These are phyloP conservation scores for Cataglyphis albicans DNA, from an alignment of 2,888 invertebrate genomes.

Conservation along the genomic window DNA sequence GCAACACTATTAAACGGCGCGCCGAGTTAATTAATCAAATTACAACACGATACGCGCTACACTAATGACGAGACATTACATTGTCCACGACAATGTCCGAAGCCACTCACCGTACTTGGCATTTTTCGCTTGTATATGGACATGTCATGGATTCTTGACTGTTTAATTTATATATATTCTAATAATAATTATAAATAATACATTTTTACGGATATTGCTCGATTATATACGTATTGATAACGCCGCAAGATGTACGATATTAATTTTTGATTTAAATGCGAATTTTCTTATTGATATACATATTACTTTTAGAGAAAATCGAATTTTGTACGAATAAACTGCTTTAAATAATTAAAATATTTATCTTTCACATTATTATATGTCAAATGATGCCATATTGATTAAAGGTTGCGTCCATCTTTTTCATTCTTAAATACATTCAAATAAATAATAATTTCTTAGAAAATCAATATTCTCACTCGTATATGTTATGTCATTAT, in stretches of 20 bases:
- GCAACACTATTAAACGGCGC: background rate
- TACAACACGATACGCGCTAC: constrained; percentile 30
- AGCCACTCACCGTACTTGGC: background rate
- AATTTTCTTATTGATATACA: background rate
- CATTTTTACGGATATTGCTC: background rate
- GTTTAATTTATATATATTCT: background rate
- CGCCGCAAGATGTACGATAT: background rate
- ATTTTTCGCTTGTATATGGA: too few relatives aligned
- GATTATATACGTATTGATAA: background rate
- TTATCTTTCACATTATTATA: background rate
- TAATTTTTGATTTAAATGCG: background rate
- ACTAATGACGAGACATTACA: constrained; percentile 47
- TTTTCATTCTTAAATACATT: background rate
- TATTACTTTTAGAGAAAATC: background rate
- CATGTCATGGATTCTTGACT: background rate
- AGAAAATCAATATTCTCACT: background rate
- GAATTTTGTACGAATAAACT: background rate
- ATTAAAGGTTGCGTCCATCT: background rate
- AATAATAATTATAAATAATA: background rate
- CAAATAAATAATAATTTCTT: background rate
- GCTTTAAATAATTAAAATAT: background rate
- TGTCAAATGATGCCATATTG: background rate
- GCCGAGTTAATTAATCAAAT: constrained; percentile 62
- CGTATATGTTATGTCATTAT: background rate
- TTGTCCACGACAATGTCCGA: background rate